A percentile compares a stretch with the other conserved stretches of the same genome.
Conservation (phyloP, 2,113 vertebrate species). For the Lasiurus cinereus region DNA sequence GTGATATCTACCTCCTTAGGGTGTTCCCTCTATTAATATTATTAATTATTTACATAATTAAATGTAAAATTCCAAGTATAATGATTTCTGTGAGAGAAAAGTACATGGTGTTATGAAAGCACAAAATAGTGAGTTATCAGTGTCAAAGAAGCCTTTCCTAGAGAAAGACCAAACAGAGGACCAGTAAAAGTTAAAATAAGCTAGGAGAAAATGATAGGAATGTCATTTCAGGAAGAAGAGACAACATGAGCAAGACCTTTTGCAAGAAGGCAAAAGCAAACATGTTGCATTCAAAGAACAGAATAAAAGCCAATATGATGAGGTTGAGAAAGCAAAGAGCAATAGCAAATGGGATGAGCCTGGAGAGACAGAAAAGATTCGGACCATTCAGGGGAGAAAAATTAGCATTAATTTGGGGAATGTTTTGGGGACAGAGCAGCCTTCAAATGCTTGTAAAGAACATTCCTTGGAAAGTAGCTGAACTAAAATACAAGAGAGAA, state of each 20-base stretch:
- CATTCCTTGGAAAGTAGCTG: background rate
- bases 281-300: background rate
- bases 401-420: background rate
- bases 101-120: background rate
- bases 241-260: background rate
- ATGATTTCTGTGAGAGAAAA: background rate
- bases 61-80: background rate
- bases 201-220: background rate
- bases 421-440: background rate
- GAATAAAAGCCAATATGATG: background rate
- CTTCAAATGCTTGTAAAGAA: background rate
- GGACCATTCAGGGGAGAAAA: background rate
- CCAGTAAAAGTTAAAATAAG: constrained; percentile 12
- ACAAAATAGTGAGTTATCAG: background rate
- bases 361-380: background rate
- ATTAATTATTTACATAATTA: constrained; percentile 26
- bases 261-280: background rate
- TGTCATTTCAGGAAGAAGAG: background rate
- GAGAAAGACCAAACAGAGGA: background rate
- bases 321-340: background rate
- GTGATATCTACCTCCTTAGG: background rate
- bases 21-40: background rate
- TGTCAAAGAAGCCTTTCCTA: background rate
- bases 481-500: background rate
- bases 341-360: background rate